Conservation (phyloP, 37 sponge, comb jelly and placozoan genomes). For the Corticium candelabrum region DNA sequence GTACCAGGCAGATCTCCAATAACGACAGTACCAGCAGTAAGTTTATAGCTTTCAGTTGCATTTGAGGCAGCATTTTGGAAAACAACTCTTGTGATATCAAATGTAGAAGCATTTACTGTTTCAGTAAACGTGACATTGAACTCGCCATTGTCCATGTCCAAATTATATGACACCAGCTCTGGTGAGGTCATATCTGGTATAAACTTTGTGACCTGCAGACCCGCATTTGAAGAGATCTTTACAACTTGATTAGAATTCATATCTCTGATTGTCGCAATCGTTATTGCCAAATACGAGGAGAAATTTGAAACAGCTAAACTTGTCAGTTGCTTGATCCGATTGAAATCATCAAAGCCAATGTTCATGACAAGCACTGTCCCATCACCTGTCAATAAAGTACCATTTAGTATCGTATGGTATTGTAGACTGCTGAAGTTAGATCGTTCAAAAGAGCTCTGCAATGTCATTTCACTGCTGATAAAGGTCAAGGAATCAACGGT, state of each 20-base stretch:
- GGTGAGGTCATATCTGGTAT: constrained; percentile 46
- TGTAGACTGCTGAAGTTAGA: neutral
- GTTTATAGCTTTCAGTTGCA: neutral
- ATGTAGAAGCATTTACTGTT: constrained; percentile 24
- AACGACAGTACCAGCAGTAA: neutral
- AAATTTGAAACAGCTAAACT: constrained; percentile 26
- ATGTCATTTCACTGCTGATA: constrained; percentile 22
- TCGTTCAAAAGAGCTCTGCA: neutral
- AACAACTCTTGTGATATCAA: constrained; percentile 25
- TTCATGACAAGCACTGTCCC: constrained; percentile 50
- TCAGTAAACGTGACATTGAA: constrained; percentile 64
- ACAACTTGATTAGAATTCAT: constrained; percentile 62
- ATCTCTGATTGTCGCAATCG: constrained; percentile 74
- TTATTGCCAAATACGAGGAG: constrained; percentile 66
- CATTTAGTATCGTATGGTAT: neutral
- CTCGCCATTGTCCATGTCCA: constrained; percentile 49
- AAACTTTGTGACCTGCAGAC: constrained; percentile 34
- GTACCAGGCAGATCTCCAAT: neutral
- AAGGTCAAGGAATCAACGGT: constrained; percentile 68
- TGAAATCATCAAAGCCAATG: constrained; percentile 52
- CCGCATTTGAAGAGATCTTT: constrained; percentile 42
- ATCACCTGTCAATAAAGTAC: constrained; percentile 26
- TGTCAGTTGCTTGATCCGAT: constrained; percentile 44
- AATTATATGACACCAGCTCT: constrained; percentile 23
- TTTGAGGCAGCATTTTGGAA: constrained; percentile 32